A percentile compares a stretch with the other conserved stretches of the same genome.
Evolutionary conservation across 2,888 invertebrate species (phyloP).

Genomic region (Onthophagus sagittarius): DNA sequence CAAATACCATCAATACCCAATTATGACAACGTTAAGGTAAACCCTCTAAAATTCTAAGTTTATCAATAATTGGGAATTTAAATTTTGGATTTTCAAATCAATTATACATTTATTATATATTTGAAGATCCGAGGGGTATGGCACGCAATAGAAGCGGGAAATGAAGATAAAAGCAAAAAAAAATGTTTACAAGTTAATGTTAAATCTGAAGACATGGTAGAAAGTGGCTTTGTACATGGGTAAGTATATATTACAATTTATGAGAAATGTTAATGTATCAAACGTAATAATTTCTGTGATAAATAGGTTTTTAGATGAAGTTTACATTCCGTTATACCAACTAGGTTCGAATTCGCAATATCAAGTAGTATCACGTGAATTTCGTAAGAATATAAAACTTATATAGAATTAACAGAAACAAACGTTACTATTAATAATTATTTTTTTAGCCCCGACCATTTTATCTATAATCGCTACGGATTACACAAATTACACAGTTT

Average conservation of each 20-base stretch:
- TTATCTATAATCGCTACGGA: neutral
- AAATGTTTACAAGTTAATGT: neutral
- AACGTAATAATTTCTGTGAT: neutral
- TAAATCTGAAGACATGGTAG: neutral
- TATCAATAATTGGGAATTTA: too few relatives aligned
- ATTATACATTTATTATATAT: neutral
- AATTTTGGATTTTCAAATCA: neutral
- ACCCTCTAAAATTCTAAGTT: too few relatives aligned
- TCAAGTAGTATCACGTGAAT: neutral
- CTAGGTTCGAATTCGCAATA: neutral
- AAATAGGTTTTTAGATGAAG: neutral
- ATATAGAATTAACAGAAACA: neutral
- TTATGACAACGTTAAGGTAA: neutral
- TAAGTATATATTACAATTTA: neutral
- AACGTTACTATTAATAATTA: neutral
- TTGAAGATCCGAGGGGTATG: neutral
- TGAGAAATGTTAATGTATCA: too few relatives aligned
- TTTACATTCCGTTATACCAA: neutral
- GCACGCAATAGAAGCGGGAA: neutral
- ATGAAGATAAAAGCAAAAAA: neutral
- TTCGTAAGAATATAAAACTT: neutral
- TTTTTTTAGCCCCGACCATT: neutral
- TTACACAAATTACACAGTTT: neutral
- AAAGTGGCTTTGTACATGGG: neutral
- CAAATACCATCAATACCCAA: neutral